Percentiles rank a stretch among this genome's conserved stretches.
These are phyloP conservation scores for Microtus richardsoni DNA, from an alignment of 2,113 vertebrate genomes.

Conservation along the genomic window DNA sequence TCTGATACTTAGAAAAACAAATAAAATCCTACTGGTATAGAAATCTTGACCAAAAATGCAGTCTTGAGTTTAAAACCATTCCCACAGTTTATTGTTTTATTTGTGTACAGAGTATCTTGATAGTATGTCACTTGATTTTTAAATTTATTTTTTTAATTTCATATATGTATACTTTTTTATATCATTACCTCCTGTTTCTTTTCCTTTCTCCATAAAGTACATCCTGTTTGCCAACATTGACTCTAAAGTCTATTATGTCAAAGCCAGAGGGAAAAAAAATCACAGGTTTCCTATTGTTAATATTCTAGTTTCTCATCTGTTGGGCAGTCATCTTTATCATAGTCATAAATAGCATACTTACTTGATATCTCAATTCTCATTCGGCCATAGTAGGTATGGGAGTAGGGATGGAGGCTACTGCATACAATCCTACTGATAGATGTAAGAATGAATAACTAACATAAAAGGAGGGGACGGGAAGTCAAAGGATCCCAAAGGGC, in stretches of 20 bases:
- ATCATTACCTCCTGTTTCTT: background rate
- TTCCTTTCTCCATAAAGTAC: background rate
- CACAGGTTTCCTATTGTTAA: background rate
- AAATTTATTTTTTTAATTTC: background rate
- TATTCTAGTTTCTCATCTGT: conserved; percentile 13
- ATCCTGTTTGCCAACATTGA: background rate
- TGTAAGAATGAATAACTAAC: background rate
- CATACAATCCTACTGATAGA: background rate
- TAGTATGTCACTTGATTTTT: background rate
- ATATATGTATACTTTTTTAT: background rate
- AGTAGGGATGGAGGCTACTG: background rate
- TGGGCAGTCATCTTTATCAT: background rate
- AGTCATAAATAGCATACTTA: background rate
- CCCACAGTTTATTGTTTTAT: background rate
- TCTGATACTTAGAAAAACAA: conserved; percentile 13
- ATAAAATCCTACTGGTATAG: background rate
- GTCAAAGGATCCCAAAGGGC: background rate
- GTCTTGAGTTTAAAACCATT: conserved; percentile 12
- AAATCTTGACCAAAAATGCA: background rate
- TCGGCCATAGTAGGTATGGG: background rate
- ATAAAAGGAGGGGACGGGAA: conserved; percentile 15
- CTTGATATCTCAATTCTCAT: background rate
- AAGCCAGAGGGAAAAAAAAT: conserved; percentile 29
- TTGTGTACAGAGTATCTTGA: background rate
- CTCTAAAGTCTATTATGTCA: background rate